These are phyloP conservation scores for Bellardia pandia DNA, from an alignment of 2,888 invertebrate species.

Conservation along the genomic window DNA sequence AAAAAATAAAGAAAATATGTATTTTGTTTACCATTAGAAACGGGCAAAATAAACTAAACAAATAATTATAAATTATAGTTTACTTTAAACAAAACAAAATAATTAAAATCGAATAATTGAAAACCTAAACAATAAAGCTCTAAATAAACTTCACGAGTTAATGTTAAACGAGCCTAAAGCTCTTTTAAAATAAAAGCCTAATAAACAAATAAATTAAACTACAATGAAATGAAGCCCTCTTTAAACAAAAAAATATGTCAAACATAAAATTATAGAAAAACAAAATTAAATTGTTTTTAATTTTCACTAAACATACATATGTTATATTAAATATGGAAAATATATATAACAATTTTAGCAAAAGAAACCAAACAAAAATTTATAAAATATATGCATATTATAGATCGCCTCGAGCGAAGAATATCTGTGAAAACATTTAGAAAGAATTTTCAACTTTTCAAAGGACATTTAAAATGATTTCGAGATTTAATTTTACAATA, in stretches of 20 bases:
- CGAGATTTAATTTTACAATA: too few species aligned
- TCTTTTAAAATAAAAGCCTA: conserved; percentile 61
- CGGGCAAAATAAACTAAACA: conserved; percentile 33
- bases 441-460: too few species aligned
- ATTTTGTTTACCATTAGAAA: conserved; percentile 65
- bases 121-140: conserved; percentile 34
- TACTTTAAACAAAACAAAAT: conserved; percentile 28
- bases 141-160: conserved; percentile 68
- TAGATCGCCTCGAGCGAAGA: background rate
- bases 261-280: conserved; percentile 40
- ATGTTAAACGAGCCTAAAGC: conserved; percentile 67
- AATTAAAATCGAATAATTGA: conserved; percentile 9
- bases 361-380: background rate
- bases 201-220: conserved; percentile 78
- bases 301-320: conserved; percentile 22
- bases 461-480: too few species aligned
- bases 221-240: conserved; percentile 75
- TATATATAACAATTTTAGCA: conserved; percentile 8
- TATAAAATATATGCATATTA: background rate
- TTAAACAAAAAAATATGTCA: conserved; percentile 64
- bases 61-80: conserved; percentile 48
- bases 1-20: conserved; percentile 50
- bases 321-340: background rate
- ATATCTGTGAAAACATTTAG: background rate
- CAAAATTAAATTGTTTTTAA: conserved; percentile 32